Evolutionary conservation across 1,140 invertebrate species (phyloP).

Genomic region (Drosophila simulans): DNA sequence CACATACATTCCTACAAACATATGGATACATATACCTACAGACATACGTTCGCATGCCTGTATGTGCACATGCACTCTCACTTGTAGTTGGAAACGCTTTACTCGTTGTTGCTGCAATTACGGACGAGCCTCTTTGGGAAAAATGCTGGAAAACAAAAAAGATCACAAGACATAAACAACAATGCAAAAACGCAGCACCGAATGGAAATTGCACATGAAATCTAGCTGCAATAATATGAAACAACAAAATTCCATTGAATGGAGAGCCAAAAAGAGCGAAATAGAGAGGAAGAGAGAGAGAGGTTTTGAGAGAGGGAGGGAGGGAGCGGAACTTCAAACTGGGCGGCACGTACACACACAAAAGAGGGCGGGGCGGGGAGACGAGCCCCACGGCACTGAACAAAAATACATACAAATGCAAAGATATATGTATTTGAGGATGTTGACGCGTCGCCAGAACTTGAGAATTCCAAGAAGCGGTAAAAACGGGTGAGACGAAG

Average conservation of each 20-base stretch:
- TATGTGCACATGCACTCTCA: constrained; percentile 1
- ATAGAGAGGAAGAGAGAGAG: background rate
- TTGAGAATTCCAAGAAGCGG: constrained; percentile 28
- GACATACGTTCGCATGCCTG: constrained; percentile 5
- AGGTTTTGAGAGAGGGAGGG: background rate
- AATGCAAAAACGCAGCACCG: constrained; percentile 4
- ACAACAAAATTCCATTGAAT: constrained; percentile 59
- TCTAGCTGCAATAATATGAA: constrained; percentile 21
- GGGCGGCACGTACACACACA: constrained; percentile 31
- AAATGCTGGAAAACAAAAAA: background rate
- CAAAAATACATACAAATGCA: constrained; percentile 5
- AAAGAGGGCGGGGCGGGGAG: constrained; percentile 29
- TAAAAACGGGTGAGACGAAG: background rate
- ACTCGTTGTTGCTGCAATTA: constrained; percentile 21
- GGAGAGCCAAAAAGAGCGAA: constrained; percentile 3
- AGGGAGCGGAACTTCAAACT: constrained; percentile 22
- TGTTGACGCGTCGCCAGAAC: constrained; percentile 36
- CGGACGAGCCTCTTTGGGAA: constrained; percentile 44
- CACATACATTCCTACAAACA: background rate
- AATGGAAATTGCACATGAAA: constrained; percentile 24
- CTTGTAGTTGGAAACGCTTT: constrained; percentile 7
- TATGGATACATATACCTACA: background rate
- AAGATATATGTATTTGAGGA: constrained; percentile 17
- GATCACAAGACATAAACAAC: constrained; percentile 4
- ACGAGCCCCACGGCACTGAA: constrained; percentile 69